Evolutionary conservation across 2,888 invertebrate genomes (phyloP).

Genomic region (Callimorpha dominula): DNA sequence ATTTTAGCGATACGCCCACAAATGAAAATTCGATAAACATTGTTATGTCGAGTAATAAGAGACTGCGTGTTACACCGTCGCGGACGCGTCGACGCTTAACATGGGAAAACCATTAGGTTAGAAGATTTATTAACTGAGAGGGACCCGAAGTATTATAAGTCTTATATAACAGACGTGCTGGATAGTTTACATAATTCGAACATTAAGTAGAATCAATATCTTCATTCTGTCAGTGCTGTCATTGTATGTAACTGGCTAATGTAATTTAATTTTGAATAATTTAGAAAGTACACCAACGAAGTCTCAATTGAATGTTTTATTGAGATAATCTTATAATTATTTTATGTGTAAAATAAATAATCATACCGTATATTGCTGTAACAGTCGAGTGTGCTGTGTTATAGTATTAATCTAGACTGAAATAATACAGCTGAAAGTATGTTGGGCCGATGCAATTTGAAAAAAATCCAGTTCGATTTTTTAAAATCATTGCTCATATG

Average conservation of each 20-base stretch:
- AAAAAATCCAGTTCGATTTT: too few relatives aligned
- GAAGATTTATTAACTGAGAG: slow-evolving; percentile 45
- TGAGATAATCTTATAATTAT: background rate
- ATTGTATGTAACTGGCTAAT: slow-evolving; percentile 29
- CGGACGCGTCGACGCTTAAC: slow-evolving; percentile 48
- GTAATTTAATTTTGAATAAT: slow-evolving; percentile 27
- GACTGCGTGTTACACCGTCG: slow-evolving; percentile 55
- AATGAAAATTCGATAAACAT: slow-evolving; percentile 48
- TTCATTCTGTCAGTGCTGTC: slow-evolving; percentile 34
- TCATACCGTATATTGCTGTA: background rate
- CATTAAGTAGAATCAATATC: slow-evolving; percentile 43
- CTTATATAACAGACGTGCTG: slow-evolving; percentile 16
- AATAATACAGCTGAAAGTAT: too few relatives aligned
- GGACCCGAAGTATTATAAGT: slow-evolving; percentile 16
- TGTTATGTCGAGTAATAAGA: slow-evolving; percentile 53
- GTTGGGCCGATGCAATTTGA: too few relatives aligned
- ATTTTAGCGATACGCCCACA: slow-evolving; percentile 50
- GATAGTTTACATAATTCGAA: slow-evolving; percentile 39
- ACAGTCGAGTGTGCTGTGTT: background rate
- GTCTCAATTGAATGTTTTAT: slow-evolving; percentile 7
- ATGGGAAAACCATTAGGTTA: slow-evolving; percentile 56
- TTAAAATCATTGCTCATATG: too few relatives aligned
- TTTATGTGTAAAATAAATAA: background rate
- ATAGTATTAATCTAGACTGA: too few relatives aligned
- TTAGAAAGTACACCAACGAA: slow-evolving; percentile 15